Evolutionary conservation across 92 coral and sea anemone species (phyloP).

Genomic region (Paramuricea clavata): DNA sequence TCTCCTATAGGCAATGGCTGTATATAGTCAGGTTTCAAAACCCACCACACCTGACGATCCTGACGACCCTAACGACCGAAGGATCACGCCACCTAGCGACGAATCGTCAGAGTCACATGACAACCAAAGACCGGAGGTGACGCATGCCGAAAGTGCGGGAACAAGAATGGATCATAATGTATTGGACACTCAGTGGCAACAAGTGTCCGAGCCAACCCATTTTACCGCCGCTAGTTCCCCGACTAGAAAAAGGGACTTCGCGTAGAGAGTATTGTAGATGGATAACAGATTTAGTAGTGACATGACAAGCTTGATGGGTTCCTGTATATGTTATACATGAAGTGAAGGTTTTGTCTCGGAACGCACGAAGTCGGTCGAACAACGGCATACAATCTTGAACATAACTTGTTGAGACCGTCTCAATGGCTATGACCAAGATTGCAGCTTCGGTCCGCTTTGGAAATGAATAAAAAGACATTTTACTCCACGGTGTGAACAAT

Average conservation of each 20-base stretch:
- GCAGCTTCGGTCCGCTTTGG: too few species aligned
- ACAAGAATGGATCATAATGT: slow-evolving; percentile 38
- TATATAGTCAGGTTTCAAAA: slow-evolving; percentile 83
- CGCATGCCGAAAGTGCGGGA: slow-evolving; percentile 2
- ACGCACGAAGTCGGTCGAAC: too few species aligned
- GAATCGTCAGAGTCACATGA: background rate
- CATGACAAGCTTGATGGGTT: background rate
- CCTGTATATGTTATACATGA: too few species aligned
- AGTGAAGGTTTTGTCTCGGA: too few species aligned
- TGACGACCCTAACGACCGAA: slow-evolving; percentile 40
- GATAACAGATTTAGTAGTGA: background rate
- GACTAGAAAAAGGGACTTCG: slow-evolving; percentile 83
- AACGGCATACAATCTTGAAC: too few species aligned
- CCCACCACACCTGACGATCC: slow-evolving; percentile 65
- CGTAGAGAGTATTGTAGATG: background rate
- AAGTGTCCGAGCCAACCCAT: slow-evolving; percentile 60
- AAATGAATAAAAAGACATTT: too few species aligned
- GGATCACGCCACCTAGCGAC: slow-evolving; percentile 26
- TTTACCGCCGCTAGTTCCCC: slow-evolving; percentile 92
- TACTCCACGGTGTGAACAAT: too few species aligned
- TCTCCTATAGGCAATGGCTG: slow-evolving; percentile 86
- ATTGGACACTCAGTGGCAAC: slow-evolving; percentile 43
- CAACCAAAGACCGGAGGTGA: slow-evolving; percentile 4
- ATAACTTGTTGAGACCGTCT: too few species aligned
- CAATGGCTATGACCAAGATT: too few species aligned